phyloP scores from a whole-genome alignment of 2,797 vertebrate genomes.

The Pristis pectinata region DNA sequence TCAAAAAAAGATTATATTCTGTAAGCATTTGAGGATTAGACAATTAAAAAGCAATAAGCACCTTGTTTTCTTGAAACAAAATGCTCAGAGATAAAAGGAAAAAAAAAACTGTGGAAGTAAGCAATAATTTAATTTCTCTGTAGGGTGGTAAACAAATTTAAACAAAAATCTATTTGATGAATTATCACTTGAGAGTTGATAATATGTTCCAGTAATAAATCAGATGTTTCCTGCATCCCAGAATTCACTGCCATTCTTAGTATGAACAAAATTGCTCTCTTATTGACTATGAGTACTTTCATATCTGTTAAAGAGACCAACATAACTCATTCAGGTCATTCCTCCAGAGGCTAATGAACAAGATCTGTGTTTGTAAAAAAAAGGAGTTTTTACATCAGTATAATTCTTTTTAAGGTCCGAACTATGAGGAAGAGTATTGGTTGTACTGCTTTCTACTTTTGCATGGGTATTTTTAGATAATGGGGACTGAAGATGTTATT shows the following conservation, averaged over 20 bases:
- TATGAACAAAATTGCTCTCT: neutral
- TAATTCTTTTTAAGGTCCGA: neutral
- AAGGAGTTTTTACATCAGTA: neutral
- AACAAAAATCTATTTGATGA: slow-evolving; percentile 30
- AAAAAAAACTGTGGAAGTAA: neutral
- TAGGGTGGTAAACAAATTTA: neutral
- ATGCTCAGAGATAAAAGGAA: neutral
- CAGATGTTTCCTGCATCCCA: neutral
- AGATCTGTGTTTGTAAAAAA: neutral
- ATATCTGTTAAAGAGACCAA: neutral
- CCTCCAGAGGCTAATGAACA: neutral
- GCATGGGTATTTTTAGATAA: neutral
- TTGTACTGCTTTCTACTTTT: neutral
- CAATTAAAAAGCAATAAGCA: neutral
- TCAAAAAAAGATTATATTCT: neutral
- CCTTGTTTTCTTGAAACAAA: neutral
- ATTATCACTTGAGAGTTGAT: slow-evolving; percentile 13
- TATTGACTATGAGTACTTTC: neutral
- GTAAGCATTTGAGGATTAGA: neutral
- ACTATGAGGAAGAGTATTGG: neutral
- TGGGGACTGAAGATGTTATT: neutral
- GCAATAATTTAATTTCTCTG: neutral
- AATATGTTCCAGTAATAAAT: slow-evolving; percentile 2
- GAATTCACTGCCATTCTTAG: neutral
- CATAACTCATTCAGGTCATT: neutral